phyloP scores from a whole-genome alignment of 2,888 invertebrate genomes.

The Aleiodes testaceus region DNA sequence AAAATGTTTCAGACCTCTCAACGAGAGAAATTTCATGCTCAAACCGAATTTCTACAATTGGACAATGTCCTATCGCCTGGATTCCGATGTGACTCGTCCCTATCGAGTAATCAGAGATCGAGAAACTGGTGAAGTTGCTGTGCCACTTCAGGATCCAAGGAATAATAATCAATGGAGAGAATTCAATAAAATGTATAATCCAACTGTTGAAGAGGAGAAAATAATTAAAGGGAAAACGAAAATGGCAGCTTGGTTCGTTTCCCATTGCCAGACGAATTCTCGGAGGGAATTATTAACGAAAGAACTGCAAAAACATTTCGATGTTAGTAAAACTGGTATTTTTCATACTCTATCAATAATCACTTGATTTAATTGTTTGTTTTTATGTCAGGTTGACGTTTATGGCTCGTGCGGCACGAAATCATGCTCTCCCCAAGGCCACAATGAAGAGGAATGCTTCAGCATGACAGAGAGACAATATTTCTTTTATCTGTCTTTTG shows the following conservation, averaged over 20 bases:
- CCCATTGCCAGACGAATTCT: conserved; percentile 69
- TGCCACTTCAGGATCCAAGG: conserved; percentile 19
- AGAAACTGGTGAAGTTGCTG: conserved; percentile 15
- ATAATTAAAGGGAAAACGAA: conserved; percentile 61
- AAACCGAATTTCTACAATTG: conserved; percentile 36
- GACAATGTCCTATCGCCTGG: conserved; percentile 42
- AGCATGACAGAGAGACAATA: conserved; percentile 74
- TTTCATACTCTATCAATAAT: too few relatives aligned
- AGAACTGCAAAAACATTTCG: conserved; percentile 73
- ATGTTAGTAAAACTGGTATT: conserved; percentile 68
- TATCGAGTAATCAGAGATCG: conserved; percentile 27
- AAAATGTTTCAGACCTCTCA: conserved; percentile 15
- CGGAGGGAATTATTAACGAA: conserved; percentile 67
- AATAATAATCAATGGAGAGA: conserved; percentile 6
- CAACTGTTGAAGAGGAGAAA: neutral
- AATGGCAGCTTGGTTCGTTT: conserved; percentile 71
- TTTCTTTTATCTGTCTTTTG: conserved; percentile 80
- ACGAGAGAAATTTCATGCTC: neutral
- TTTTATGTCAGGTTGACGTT: conserved; percentile 58
- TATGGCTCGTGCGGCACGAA: conserved; percentile 72
- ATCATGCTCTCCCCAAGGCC: too few relatives aligned
- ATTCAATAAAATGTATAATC: neutral
- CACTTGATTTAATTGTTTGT: too few relatives aligned
- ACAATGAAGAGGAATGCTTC: conserved; percentile 62
- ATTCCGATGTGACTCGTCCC: conserved; percentile 37